These are phyloP conservation scores for Thalpophila matura DNA, from an alignment of 2,888 invertebrate genomes.

Conservation along the genomic window DNA sequence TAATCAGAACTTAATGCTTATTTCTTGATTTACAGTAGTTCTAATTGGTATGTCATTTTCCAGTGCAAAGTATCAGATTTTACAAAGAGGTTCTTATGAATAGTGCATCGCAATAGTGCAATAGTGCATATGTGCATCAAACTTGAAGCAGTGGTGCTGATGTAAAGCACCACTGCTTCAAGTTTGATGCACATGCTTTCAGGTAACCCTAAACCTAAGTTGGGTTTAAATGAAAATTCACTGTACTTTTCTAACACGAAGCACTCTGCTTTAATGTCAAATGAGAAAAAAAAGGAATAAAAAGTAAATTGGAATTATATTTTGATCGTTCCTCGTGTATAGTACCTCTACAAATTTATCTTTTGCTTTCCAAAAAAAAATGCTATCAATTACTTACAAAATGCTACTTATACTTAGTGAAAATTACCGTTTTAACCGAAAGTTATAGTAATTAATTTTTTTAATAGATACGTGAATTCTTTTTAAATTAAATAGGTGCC, in stretches of 20 bases:
- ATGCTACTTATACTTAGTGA: constrained; percentile 42
- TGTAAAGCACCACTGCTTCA: not conserved
- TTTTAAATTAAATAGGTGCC: constrained; percentile 4
- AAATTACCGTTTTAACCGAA: constrained; percentile 1
- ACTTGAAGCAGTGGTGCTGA: no score
- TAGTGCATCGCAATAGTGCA: no score
- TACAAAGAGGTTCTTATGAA: not conserved
- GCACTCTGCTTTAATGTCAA: not conserved
- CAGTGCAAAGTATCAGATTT: not conserved
- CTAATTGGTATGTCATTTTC: not conserved
- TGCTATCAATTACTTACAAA: constrained; percentile 38
- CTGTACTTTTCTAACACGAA: not conserved
- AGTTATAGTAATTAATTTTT: not conserved
- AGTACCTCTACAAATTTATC: constrained; percentile 35
- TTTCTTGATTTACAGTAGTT: not conserved
- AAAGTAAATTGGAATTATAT: constrained; percentile 12
- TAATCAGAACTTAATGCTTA: not conserved
- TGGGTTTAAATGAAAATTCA: constrained; percentile 7
- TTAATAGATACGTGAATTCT: constrained; percentile 1
- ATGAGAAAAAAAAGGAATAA: not conserved
- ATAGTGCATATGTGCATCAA: no score
- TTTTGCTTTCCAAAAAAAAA: constrained; percentile 56
- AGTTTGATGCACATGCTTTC: not conserved
- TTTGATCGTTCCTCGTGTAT: constrained; percentile 70
- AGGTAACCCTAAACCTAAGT: no score